A percentile compares a stretch with the other conserved stretches of the same genome.
Conservation (phyloP, 2,113 vertebrate genomes). For the Ciconia stormi region DNA sequence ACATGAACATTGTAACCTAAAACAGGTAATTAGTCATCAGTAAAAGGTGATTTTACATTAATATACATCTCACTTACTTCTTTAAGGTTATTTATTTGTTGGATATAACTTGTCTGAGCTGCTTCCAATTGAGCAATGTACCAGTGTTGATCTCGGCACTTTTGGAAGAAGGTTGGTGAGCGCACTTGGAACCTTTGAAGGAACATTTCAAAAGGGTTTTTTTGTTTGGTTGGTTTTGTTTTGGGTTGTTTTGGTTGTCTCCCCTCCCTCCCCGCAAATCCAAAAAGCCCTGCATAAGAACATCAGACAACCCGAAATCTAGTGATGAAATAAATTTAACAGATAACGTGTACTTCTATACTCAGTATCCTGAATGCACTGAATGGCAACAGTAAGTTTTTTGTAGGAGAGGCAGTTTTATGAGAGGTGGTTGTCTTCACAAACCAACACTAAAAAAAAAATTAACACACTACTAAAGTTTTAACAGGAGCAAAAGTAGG, state of each 20-base stretch:
- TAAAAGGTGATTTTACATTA: background rate
- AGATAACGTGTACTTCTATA: background rate
- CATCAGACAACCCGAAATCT: background rate
- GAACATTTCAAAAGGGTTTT: background rate
- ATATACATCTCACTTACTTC: conserved; percentile 78
- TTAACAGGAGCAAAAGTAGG: background rate
- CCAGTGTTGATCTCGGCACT: conserved; percentile 97
- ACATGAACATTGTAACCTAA: background rate
- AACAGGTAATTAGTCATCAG: background rate
- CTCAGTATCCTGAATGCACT: background rate
- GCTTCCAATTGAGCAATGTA: conserved; percentile 97
- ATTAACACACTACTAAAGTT: background rate
- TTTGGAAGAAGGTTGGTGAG: conserved; percentile 97
- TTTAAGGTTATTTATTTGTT: conserved; percentile 98
- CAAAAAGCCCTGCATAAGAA: background rate
- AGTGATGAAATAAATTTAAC: background rate
- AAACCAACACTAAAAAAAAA: background rate
- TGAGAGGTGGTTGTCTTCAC: background rate
- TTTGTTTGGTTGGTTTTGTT: background rate
- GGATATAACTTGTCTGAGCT: conserved; percentile 91
- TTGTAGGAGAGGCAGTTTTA: background rate
- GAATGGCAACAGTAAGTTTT: background rate
- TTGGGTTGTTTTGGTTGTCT: no score
- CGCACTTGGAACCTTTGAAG: conserved; percentile 92
- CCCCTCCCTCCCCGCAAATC: no score